Conservation (phyloP, 2,113 vertebrate species). For the Cottus gobio region DNA sequence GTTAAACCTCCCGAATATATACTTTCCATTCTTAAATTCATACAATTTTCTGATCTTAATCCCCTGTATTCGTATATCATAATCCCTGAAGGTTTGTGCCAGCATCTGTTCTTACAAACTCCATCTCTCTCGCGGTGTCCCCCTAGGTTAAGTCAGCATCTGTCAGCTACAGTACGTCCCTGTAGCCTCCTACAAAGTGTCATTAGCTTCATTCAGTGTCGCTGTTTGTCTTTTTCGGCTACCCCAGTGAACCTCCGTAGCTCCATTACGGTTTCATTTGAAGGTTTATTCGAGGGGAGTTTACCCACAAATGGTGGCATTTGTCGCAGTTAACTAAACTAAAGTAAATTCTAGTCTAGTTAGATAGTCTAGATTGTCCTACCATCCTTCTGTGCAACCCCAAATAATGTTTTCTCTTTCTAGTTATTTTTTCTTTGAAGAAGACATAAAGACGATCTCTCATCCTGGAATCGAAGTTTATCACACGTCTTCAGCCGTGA, state of each 20-base stretch:
- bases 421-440: neutral
- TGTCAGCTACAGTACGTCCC: conserved; percentile 58
- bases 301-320: neutral
- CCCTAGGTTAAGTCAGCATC: conserved; percentile 66
- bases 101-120: conserved; percentile 67
- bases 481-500: conserved; percentile 44
- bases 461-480: conserved; percentile 39
- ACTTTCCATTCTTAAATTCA: conserved; percentile 20
- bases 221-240: conserved; percentile 39
- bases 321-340: conserved; percentile 17
- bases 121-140: conserved; percentile 43
- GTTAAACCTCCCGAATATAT: conserved; percentile 12
- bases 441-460: neutral
- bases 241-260: conserved; percentile 14
- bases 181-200: conserved; percentile 38
- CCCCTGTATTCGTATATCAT: conserved; percentile 45
- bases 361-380: too few species aligned
- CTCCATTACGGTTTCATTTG: neutral
- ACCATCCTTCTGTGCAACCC: neutral
- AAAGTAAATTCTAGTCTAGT: neutral
- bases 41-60: conserved; percentile 37
- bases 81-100: conserved; percentile 54
- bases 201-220: conserved; percentile 52
- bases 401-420: neutral
- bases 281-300: conserved; percentile 19